Percentiles rank a stretch among this genome's conserved stretches.
phyloP scores from a whole-genome alignment of 2,113 vertebrate genomes.

The Pica pica region DNA sequence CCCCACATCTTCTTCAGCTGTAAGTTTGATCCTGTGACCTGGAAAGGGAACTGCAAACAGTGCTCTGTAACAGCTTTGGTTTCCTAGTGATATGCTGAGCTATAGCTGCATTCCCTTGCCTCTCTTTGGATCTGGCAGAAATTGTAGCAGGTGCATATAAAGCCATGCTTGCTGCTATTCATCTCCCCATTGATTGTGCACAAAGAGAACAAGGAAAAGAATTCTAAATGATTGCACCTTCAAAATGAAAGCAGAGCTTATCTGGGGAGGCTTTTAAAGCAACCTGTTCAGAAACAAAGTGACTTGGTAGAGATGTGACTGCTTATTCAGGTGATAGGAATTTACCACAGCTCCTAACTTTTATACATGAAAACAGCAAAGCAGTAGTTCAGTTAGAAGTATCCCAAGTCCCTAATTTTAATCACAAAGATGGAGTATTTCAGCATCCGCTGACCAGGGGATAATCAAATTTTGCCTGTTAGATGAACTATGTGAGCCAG shows the following conservation, averaged over 20 bases:
- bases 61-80: background rate
- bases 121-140: background rate
- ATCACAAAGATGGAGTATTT: background rate
- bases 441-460: background rate
- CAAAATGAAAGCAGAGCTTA: background rate
- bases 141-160: background rate
- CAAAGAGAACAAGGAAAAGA: background rate
- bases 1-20: slow-evolving; percentile 83
- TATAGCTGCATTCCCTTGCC: background rate
- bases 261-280: background rate
- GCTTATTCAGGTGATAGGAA: background rate
- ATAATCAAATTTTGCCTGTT: background rate
- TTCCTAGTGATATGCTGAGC: background rate
- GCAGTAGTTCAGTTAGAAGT: background rate
- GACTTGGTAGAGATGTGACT: background rate
- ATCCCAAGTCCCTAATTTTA: background rate
- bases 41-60: background rate
- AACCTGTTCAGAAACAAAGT: background rate
- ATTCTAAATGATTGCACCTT: background rate
- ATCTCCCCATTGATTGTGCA: background rate
- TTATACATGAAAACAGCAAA: background rate
- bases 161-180: background rate
- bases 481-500: background rate
- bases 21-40: slow-evolving; percentile 64
- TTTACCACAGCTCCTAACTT: background rate